Conservation (phyloP, 1,140 invertebrate genomes). For the Trichoplusia ni region DNA sequence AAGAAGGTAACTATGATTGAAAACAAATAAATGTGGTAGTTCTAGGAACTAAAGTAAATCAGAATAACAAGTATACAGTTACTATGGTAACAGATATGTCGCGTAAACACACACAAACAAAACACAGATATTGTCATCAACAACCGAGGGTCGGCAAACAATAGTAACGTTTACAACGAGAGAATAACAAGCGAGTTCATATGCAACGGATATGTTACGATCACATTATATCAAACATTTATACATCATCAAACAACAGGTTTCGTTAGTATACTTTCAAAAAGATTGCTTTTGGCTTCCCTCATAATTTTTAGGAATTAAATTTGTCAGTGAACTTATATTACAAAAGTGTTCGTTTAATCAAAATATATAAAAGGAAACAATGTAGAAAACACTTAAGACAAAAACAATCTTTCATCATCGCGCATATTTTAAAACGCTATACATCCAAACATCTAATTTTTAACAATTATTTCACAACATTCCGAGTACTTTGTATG, state of each 20-base stretch:
- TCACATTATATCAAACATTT: conserved; percentile 24
- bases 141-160: neutral
- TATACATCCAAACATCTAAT: conserved; percentile 30
- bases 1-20: too few relatives aligned
- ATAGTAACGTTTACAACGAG: conserved; percentile 15
- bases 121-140: neutral
- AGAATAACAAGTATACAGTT: too few relatives aligned
- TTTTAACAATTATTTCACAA: conserved; percentile 48
- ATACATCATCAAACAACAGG: conserved; percentile 19
- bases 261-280: neutral
- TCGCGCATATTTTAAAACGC: conserved; percentile 3
- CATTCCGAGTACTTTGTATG: conserved; percentile 48
- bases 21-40: too few relatives aligned
- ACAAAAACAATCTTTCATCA: conserved; percentile 5
- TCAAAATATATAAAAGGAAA: too few relatives aligned
- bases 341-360: neutral
- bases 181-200: conserved; percentile 28
- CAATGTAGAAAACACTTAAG: neutral
- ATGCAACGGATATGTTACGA: conserved; percentile 27
- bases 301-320: neutral
- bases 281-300: neutral
- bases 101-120: neutral
- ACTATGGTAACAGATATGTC: too few relatives aligned
- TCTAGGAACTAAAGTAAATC: too few relatives aligned
- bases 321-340: neutral